Percentiles rank a stretch among this genome's conserved stretches.
Conservation (phyloP, 2,797 vertebrate species). For the Botia kubotai region DNA sequence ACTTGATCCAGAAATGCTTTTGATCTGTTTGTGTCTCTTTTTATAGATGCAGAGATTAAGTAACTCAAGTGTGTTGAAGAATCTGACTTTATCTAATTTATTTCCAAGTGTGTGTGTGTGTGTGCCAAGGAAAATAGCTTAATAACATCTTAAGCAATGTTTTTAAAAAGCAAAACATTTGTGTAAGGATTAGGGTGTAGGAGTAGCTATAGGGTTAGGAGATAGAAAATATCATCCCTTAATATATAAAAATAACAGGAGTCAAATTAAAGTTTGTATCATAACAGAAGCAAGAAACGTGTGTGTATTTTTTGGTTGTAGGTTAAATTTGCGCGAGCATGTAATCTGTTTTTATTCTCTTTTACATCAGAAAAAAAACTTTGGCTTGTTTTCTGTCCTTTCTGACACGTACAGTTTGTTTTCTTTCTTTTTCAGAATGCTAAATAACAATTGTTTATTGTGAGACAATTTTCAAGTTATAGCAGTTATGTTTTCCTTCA, state of each 20-base stretch:
- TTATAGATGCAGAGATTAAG: background rate
- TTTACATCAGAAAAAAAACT: background rate
- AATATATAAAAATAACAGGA: background rate
- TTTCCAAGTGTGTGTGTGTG: background rate
- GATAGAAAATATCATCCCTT: background rate
- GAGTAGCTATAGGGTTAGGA: background rate
- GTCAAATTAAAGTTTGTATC: background rate
- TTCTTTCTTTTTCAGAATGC: too few species aligned
- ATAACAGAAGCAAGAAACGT: too few species aligned
- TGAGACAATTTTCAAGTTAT: too few species aligned
- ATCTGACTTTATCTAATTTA: background rate
- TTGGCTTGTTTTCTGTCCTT: too few species aligned
- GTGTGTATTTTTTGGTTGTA: background rate
- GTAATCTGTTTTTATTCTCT: conserved; percentile 22
- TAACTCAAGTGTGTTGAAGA: conserved; percentile 11
- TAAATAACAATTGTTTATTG: too few species aligned
- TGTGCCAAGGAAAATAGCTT: background rate
- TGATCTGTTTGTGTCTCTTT: conserved; percentile 16
- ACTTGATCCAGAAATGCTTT: conserved; percentile 13
- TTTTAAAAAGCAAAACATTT: background rate
- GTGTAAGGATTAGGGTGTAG: background rate
- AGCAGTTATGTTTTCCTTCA: too few species aligned
- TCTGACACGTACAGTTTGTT: too few species aligned
- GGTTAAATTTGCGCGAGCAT: background rate
- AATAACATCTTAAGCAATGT: background rate